Conservation (phyloP, 2,113 vertebrate genomes). For the Phyllostomus discolor region DNA sequence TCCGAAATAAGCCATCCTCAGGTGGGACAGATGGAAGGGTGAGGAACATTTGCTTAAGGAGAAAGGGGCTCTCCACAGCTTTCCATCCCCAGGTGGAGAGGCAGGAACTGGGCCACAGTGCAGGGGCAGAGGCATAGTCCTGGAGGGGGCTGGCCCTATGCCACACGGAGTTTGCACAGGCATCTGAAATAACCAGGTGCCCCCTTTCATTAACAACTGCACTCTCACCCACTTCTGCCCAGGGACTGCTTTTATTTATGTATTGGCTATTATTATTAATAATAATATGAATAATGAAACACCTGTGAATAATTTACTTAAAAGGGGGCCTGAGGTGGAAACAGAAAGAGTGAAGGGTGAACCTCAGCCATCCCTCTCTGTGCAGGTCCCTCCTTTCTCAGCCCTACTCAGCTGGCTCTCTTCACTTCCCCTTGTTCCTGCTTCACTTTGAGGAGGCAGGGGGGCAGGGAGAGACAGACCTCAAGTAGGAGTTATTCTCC, state of each 20-base stretch:
- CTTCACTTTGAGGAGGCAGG: neutral
- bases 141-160: neutral
- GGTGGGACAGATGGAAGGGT: neutral
- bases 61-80: neutral
- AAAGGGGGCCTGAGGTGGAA: slow-evolving; percentile 79
- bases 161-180: neutral
- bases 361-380: slow-evolving; percentile 47
- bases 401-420: slow-evolving; percentile 44
- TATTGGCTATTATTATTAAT: slow-evolving; percentile 58
- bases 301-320: slow-evolving; percentile 33
- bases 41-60: neutral
- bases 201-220: neutral
- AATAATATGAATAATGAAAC: slow-evolving; percentile 55
- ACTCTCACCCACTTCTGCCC: neutral
- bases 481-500: neutral
- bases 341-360: slow-evolving; percentile 66
- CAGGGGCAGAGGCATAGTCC: neutral
- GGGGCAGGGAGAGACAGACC: neutral
- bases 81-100: neutral
- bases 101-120: neutral
- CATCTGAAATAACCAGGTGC: slow-evolving; percentile 8
- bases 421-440: neutral
- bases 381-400: slow-evolving; percentile 13
- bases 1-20: neutral
- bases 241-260: slow-evolving; percentile 44